Evolutionary conservation across 2,113 vertebrate genomes (phyloP), one percentile per base, ranked within the genome.

Genomic region (Plectropomus leopardus): DNA sequence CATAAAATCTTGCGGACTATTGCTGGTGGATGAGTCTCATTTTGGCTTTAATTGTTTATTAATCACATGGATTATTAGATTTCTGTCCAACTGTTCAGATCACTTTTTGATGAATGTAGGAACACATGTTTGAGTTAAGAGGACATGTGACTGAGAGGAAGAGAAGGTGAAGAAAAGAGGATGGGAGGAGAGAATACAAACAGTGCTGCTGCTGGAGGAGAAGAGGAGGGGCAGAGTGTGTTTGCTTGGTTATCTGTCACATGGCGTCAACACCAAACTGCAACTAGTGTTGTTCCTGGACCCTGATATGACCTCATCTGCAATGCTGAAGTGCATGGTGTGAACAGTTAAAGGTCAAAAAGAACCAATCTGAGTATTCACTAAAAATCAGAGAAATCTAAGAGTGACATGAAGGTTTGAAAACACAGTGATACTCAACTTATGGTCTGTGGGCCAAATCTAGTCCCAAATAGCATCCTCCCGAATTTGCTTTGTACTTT

Each of bases 251-350:
- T 82, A 71, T 82, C 72, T n/a, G n/a, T n/a, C n/a, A n/a, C n/a
- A n/a, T 44, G 72, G 47, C 21, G 61, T 63, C 84, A 84, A 82
- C 64, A 77, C 16, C 26, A 72, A 82, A 76, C 72, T 10, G 72
- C 57, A 40, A 24, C 71, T 0, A 23, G 0, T 58, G 84, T 78
- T 55, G 44, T 58, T 75, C 34, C 69, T 23, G 60, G 54, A 75
- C 44, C 77, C 57, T 69, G 70, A 76, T 45, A 1, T 42, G 74
- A 82, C 71, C 81, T 69, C n/a, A 15, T 71, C 51, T 51, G 1
- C 58, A 34, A 54, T 48, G 66, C 81, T 54, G 54, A 9, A 75
- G 19, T 73, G 74, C 70, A 61, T 19, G 58, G 36, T 36, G 2
- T 0, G 40, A 48, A n/a, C n/a, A n/a, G n/a, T n/a, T n/a, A 21